Base-by-base conservation (phyloP, 2,113 vertebrate genomes). In the Heterochromis multidens region DNA sequence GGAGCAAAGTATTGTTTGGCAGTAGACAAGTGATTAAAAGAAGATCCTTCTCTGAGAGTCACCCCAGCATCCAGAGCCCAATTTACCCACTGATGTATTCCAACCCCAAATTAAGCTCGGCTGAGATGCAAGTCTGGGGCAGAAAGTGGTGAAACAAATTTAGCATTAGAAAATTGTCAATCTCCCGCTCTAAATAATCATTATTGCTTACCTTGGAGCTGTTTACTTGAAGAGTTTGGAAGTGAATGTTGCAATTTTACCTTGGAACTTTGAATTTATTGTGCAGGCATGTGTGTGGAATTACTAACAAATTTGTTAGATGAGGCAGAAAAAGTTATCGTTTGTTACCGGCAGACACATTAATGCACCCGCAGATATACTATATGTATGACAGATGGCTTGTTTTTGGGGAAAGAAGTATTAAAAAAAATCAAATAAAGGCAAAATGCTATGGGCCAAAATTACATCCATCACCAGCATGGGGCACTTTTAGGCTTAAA, bases 181-280 rank as follows among this genome's bases (percentile, higher is more conserved):
- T 85, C 81, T 81, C 59, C 54, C 56, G 23, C 85, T 87, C 81
- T 65, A 35, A 35, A 81, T 79, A 70, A 90, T 80, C 65, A 81
- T 86, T 60, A 54, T 58, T 70, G 58, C 80, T 58, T 37, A 21
- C 25, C 59, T 74, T 13, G 6, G 49, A 86, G 81, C 81, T 52
- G 70, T 79, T 83, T 76, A 88, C 52, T 56, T 54, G 7, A 58
- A 84, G 65, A 88, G 81, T 67, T 33, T 79, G 72, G 46, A 80
- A 27, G 82, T 10, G 85, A 65, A n/a, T 29, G 57, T 57, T 77
- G 60, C 79, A 77, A 63, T 81, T 87, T 81, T 14, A 80, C 83
- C 77, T 54, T 54, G 77, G 3, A 89, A 83, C 83, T 79, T 74
- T 80, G 54, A 61, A 80, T 77, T 65, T 37, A 60, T 46, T 70